Evolutionary conservation across 2,888 invertebrate species (phyloP), one percentile per base, ranked within the genome.

Genomic region (Herminia tarsipennalis): DNA sequence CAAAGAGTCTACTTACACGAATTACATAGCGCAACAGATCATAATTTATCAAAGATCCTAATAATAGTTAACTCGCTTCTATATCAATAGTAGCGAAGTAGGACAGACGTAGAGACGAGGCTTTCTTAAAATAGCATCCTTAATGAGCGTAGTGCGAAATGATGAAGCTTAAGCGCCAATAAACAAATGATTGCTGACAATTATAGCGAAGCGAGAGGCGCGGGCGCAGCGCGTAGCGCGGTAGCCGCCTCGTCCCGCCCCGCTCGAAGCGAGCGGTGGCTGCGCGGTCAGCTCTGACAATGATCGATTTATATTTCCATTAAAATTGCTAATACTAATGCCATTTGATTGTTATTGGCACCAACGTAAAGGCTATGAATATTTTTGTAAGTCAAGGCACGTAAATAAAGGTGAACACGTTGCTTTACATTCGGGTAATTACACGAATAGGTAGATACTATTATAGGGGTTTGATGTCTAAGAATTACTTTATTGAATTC

Each of bases 141-240:
- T 76, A 78, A 76, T 75, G 70, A 79, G 67, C 66, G 70, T 77
- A 69, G 78, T 69, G 78, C 78, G 78, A 83, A 81, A 77, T 73
- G 73, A 71, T 74, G 63, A 70, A 76, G 78, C 76, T 79, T 80
- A 77, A 73, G 74, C 73, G 76, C 75, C 76, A 77, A 77, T 83
- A 81, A 80, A 83, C 79, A 84, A 82, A 83, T 78, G 78, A 86
- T 83, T 80, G 78, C 77, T 69, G 78, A 81, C 85, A 86, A 85
- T 83, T 83, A 32, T 25, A 32, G 30, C 36, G 30, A 29, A 14
- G 22, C 34, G 78, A 40, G 24, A 66, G 18, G 53, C 48, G 56
- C 61, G 35, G 34, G 43, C 34, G 43, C 43, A 25, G 27, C 50
- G 71, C 69, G 76, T 76, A 75, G 54, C 53, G 36, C 74, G 43